Evolutionary conservation across 64 coral and sea anemone genomes (phyloP).

Genomic region (Montipora sp.): DNA sequence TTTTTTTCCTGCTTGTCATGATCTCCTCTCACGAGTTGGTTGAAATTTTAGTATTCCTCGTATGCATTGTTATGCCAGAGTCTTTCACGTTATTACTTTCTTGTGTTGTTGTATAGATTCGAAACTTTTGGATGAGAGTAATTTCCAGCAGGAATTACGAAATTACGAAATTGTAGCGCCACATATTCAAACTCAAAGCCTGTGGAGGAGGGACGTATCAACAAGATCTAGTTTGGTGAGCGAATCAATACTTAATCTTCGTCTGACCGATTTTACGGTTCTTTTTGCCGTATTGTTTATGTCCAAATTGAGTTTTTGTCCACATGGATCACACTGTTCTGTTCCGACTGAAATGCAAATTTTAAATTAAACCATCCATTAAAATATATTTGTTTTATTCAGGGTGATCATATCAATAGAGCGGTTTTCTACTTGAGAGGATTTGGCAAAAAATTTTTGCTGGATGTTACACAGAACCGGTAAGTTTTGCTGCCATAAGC

Average conservation of each 20-base stretch:
- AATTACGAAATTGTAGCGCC: slow-evolving; percentile 32
- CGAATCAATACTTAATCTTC: background rate
- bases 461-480: slow-evolving; percentile 27
- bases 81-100: background rate
- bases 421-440: slow-evolving; percentile 17
- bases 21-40: background rate
- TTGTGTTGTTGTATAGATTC: background rate
- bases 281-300: background rate
- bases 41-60: background rate
- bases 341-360: background rate
- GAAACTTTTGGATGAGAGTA: background rate
- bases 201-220: slow-evolving; percentile 6
- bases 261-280: background rate
- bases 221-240: slow-evolving; percentile 25
- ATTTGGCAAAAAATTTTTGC: slow-evolving; percentile 28
- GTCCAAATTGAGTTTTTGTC: background rate
- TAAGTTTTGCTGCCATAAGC: background rate
- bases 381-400: background rate
- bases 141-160: background rate
- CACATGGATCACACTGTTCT: background rate
- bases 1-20: slow-evolving; percentile 14
- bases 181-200: background rate
- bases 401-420: slow-evolving; percentile 20
- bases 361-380: background rate
- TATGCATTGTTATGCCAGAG: background rate